Base-by-base conservation (phyloP, 2,888 invertebrate genomes). In the Physocephala rufipes region DNA sequence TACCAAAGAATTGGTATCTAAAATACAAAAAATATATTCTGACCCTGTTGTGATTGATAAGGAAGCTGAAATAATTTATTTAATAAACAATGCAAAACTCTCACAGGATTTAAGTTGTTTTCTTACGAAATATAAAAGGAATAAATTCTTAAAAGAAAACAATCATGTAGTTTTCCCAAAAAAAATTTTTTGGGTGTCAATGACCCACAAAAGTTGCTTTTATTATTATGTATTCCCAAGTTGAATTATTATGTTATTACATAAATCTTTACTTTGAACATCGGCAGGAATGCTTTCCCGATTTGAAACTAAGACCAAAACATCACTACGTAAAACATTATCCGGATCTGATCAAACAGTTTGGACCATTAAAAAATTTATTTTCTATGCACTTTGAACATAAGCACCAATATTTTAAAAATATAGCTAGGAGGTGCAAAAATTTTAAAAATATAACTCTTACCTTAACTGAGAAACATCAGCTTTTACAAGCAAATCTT, bases 311-410 rank as follows among this genome's bases (percentile, higher is more conserved):
- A 64, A 71, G 71, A 45, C 73, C 71, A 16, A 73, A 71, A 59
- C 74, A 67, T 67, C 73, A 74, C 62, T 73, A 70, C 26, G 51
- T 71, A 15, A 19, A 30, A 28, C 72, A 74, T 47, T 74, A 74
- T 71, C 72, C 74, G 47, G 36, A 59, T n/a, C 55, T 73, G 19
- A 71, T 71, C 49, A 71, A 68, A 47, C 51, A 74, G 61, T 71
- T 73, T 68, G 74, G 74, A 28, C 71, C 74, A 24, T 59, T 74
- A 63, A 67, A 63, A 21, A 63, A 63, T 61, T 62, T 67, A 13
- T 71, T 51, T 65, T 61, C 67, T 5, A n/a, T 71, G 59, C 30
- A 67, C 55, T 71, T 67, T 67, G 71, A 71, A 51, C 67, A 71
- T 30, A 71, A 71, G 47, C 71, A 71, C 43, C 67, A 67, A 71